Conservation (phyloP, 23 tunicate species). For the Diplosoma virens region DNA sequence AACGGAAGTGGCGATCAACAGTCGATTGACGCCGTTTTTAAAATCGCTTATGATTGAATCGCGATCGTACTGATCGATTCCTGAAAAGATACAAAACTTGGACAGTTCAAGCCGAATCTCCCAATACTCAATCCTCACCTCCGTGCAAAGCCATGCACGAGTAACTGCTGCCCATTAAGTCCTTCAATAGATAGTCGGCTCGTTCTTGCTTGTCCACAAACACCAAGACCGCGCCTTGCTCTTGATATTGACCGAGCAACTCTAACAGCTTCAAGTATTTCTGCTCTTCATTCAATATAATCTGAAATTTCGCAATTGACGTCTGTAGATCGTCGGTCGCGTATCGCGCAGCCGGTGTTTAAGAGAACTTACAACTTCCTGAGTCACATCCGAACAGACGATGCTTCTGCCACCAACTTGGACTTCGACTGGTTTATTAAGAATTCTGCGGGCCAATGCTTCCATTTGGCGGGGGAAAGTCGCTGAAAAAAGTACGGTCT, state of each 20-base stretch:
- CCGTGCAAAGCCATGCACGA: conserved; percentile 98
- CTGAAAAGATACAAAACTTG: conserved; percentile 26
- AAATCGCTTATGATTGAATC: conserved; percentile 97
- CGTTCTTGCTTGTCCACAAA: conserved; percentile 97
- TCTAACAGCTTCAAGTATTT: conserved; percentile 91
- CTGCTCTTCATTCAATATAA: conserved; percentile 73
- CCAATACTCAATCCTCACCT: conserved; percentile 32
- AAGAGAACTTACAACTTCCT: conserved; percentile 64
- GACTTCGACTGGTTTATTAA: conserved; percentile 92
- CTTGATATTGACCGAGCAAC: conserved; percentile 84
- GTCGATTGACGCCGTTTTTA: conserved; percentile 76
- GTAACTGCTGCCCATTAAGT: conserved; percentile 78
- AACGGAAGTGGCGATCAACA: conserved; percentile 93
- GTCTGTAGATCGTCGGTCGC: background rate
- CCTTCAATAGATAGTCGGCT: conserved; percentile 92
- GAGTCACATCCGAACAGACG: conserved; percentile 96
- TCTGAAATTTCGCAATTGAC: conserved; percentile 29
- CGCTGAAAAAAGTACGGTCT: conserved; percentile 95
- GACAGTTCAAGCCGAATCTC: background rate
- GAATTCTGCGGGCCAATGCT: conserved; percentile 88
- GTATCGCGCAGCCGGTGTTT: background rate
- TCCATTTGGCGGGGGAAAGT: conserved; percentile 99
- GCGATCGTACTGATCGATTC: conserved; percentile 99
- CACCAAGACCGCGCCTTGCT: conserved; percentile 76
- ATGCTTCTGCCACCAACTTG: conserved; percentile 97